These are phyloP conservation scores for Coecobrya sp. DNA, from an alignment of 2,888 invertebrate genomes.

Conservation along the genomic window DNA sequence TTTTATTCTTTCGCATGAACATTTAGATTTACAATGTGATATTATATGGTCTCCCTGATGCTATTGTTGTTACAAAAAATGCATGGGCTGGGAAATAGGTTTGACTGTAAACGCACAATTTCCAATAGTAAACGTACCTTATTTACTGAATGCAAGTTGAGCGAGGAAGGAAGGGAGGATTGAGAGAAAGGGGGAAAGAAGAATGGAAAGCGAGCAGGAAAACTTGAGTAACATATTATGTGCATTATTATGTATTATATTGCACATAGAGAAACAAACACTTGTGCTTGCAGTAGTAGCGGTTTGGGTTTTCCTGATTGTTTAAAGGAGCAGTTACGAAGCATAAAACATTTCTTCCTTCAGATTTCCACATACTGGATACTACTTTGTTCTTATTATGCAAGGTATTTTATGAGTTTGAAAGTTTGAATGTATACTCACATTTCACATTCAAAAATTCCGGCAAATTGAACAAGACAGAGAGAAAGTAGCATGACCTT, in stretches of 20 bases:
- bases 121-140: neutral
- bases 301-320: neutral
- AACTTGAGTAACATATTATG: neutral
- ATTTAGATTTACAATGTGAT: slow-evolving; percentile 73
- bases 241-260: slow-evolving; percentile 14
- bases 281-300: neutral
- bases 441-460: too few relatives aligned
- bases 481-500: too few relatives aligned
- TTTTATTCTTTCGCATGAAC: slow-evolving; percentile 69
- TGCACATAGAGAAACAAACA: neutral
- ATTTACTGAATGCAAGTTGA: neutral
- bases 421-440: too few relatives aligned
- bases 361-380: neutral
- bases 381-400: neutral
- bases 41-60: slow-evolving; percentile 41
- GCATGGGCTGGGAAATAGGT: neutral
- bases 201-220: slow-evolving; percentile 4
- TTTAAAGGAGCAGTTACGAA: neutral
- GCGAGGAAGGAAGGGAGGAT: neutral
- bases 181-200: neutral
- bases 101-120: slow-evolving; percentile 1
- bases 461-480: too few relatives aligned
- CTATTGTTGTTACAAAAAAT: neutral
- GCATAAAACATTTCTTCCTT: neutral
- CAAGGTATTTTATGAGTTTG: too few relatives aligned